phyloP scores from a whole-genome alignment of 2,113 vertebrate species.

The Gila orcuttii region DNA sequence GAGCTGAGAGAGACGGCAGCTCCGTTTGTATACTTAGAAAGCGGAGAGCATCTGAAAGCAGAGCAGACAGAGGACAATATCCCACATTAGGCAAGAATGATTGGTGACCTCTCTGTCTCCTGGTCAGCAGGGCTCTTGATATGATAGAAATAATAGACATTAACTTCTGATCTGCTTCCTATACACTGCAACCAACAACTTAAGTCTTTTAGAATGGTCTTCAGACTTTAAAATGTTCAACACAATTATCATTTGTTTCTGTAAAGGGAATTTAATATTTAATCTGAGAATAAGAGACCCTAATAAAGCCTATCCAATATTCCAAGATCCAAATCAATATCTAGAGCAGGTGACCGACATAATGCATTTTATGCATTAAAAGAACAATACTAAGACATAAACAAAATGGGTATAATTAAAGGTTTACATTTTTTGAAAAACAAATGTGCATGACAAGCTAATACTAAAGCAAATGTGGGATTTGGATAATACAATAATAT shows the following conservation, averaged over 20 bases:
- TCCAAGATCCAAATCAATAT: background rate
- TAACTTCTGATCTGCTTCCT: slow-evolving; percentile 13
- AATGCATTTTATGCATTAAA: background rate
- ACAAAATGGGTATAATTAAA: background rate
- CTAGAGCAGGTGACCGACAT: too few relatives aligned
- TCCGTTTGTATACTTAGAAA: background rate
- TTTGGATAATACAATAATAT: background rate
- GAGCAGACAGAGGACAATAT: background rate
- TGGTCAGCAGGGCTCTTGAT: slow-evolving; percentile 1
- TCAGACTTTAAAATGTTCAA: too few relatives aligned
- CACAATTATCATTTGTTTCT: background rate
- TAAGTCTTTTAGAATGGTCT: background rate
- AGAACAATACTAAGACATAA: background rate
- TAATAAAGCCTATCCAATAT: background rate
- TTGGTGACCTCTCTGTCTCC: background rate
- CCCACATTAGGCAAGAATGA: background rate
- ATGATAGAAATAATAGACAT: background rate
- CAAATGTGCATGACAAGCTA: background rate
- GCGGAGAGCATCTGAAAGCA: background rate
- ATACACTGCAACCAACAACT: background rate
- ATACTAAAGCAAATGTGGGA: background rate
- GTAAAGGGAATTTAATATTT: background rate
- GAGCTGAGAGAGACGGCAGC: background rate
- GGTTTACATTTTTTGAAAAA: too few relatives aligned
- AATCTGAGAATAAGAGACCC: background rate